These are phyloP conservation scores for Oxystoma pomonae DNA, from an alignment of 2,888 invertebrate genomes.

Conservation along the genomic window DNA sequence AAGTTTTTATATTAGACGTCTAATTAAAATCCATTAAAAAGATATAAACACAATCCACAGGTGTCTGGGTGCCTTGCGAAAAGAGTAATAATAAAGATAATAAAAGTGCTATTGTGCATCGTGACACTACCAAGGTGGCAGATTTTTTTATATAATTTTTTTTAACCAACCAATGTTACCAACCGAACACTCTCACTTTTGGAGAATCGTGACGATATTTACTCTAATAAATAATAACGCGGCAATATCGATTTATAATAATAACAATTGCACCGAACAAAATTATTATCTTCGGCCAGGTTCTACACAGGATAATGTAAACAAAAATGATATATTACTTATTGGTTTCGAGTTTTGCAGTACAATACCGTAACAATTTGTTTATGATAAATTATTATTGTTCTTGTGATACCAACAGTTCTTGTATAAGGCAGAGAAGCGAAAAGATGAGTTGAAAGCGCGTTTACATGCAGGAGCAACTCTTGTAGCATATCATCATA, in stretches of 20 bases:
- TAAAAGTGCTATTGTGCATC: slow-evolving; percentile 30
- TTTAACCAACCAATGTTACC: slow-evolving; percentile 26
- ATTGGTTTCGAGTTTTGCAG: slow-evolving; percentile 13
- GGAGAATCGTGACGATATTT: slow-evolving; percentile 22
- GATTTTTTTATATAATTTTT: slow-evolving; percentile 33
- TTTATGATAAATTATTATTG: slow-evolving; percentile 18
- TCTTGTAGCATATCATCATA: no score
- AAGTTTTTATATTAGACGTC: slow-evolving; percentile 21
- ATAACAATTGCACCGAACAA: slow-evolving; percentile 14
- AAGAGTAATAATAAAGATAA: slow-evolving; percentile 23
- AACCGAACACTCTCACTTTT: slow-evolving; percentile 23
- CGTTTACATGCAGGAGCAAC: no score
- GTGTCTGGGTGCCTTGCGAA: slow-evolving; percentile 21
- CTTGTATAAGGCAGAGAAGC: neutral
- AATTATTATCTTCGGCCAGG: slow-evolving; percentile 19
- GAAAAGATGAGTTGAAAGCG: no score
- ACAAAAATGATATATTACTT: slow-evolving; percentile 22
- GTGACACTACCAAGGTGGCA: slow-evolving; percentile 37
- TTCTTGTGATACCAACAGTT: slow-evolving; percentile 7
- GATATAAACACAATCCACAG: slow-evolving; percentile 22
- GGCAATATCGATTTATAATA: slow-evolving; percentile 20
- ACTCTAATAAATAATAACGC: slow-evolving; percentile 23
- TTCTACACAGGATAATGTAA: slow-evolving; percentile 18
- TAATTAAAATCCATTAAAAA: slow-evolving; percentile 26
- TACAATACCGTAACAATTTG: slow-evolving; percentile 15